Evolutionary conservation across 1,140 invertebrate genomes (phyloP), one percentile per base, ranked within the genome.

Genomic region (Drosophila arizonae): DNA sequence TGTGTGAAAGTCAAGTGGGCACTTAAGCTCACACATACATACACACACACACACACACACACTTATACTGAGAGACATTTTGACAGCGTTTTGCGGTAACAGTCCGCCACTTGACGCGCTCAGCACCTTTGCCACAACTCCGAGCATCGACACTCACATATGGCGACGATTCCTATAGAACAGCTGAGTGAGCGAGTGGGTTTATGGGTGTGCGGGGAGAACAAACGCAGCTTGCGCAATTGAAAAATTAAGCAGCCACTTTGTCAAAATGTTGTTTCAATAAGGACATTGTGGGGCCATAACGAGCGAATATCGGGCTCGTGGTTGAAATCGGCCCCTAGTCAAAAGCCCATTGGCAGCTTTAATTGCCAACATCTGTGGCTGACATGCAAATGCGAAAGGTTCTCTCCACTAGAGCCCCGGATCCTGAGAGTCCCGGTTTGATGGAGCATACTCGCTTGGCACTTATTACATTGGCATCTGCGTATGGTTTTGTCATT

Each of bases 171-270:
- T n/a, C 43, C 11, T 13, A 11, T 4, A 43, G 41, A 13, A 11
- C 0, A n/a, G 3, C 8, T n/a, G 41, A 43, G 41, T 6, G 43
- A 8, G 36, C 0, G 41, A 43, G 41, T 13, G 13, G 13, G 43
- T 0, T n/a, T 4, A 6, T 15, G 15, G 1, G 15, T n/a, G 43
- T 17, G 43, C 3, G 43, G 15, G 21, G 4, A 43, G 36, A 39
- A 48, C 26, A 45, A 60, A 39, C 36, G 36, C 52, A n/a, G 65
- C 58, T 76, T 43, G 57, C 65, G 76, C 84, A 82, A 88, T 87
- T 87, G 84, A 88, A 87, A 86, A 87, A 88, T 87, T 87, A 87
- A 87, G 84, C 82, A 88, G 82, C 72, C 82, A 87, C 82, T 87
- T 87, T 82, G 72, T 88, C 82, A 86, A 86, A 86, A 86, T 82